Evolutionary conservation across 2,888 invertebrate genomes (phyloP).

Genomic region (Tyria jacobaeae): DNA sequence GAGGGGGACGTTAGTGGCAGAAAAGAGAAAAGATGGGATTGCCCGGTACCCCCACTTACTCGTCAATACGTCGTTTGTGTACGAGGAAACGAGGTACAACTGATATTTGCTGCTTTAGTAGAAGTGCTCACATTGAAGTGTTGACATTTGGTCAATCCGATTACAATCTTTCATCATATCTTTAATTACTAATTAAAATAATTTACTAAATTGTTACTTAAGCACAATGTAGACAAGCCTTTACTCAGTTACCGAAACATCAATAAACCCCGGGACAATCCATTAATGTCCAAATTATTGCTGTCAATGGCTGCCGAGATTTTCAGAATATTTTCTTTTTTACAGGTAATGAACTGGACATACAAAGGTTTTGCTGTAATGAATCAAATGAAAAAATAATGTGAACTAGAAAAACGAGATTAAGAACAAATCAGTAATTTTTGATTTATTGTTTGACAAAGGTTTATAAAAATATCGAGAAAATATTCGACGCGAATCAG

Average conservation of each 20-base stretch:
- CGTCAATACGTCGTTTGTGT: too few species aligned
- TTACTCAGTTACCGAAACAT: constrained; percentile 24
- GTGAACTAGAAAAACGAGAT: not conserved
- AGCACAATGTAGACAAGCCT: constrained; percentile 3
- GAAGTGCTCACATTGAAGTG: too few species aligned
- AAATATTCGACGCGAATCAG: not conserved
- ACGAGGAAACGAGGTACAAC: too few species aligned
- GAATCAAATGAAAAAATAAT: constrained; percentile 68
- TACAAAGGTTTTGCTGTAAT: constrained; percentile 72
- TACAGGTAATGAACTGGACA: constrained; percentile 74
- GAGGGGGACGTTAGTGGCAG: too few species aligned
- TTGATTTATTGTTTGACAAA: not conserved
- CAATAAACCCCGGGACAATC: constrained; percentile 13
- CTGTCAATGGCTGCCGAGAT: constrained; percentile 18
- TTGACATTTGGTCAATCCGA: too few species aligned
- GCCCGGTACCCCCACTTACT: too few species aligned
- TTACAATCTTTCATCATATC: too few species aligned
- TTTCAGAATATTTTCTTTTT: constrained; percentile 40
- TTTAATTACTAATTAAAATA: too few species aligned
- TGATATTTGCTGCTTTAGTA: too few species aligned
- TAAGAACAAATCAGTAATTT: not conserved
- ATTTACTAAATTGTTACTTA: not conserved
- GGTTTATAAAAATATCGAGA: not conserved
- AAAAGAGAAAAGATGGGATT: too few species aligned
- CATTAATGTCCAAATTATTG: constrained; percentile 22